A percentile compares a stretch with the other conserved stretches of the same genome.
Evolutionary conservation across 1,140 invertebrate species (phyloP).

Genomic region (Portunus trituberculatus): DNA sequence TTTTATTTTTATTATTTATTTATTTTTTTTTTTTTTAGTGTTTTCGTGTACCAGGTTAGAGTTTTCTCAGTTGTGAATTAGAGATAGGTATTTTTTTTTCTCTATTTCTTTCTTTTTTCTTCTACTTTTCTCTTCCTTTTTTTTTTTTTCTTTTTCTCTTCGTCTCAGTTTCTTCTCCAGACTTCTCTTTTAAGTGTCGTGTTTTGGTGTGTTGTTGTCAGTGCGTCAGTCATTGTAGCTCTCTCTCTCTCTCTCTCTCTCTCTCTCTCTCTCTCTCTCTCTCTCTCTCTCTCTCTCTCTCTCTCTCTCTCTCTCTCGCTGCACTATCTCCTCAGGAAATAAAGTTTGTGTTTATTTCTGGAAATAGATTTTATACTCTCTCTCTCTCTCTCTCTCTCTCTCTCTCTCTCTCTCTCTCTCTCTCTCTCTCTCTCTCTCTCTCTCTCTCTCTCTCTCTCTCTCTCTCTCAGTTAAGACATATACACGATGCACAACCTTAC

Average conservation of each 20-base stretch:
- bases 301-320: constrained; percentile 17
- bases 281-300: constrained; percentile 47
- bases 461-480: neutral
- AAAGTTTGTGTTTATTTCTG: neutral
- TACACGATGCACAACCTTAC: neutral
- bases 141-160: neutral
- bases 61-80: too few species aligned
- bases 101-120: too few species aligned
- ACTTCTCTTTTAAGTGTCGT: too few species aligned
- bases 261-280: constrained; percentile 39
- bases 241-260: constrained; percentile 44
- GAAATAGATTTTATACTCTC: neutral
- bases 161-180: neutral
- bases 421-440: neutral
- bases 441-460: neutral
- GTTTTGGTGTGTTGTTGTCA: too few species aligned
- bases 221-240: neutral
- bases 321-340: neutral
- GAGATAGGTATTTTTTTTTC: too few species aligned
- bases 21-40: too few species aligned
- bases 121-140: neutral
- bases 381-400: constrained; percentile 21
- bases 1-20: too few species aligned
- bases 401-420: neutral
- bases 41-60: too few species aligned